Evolutionary conservation across 2,797 vertebrate species (phyloP), one percentile per base, ranked within the genome.

Genomic region (Silurus lanzhouensis): DNA sequence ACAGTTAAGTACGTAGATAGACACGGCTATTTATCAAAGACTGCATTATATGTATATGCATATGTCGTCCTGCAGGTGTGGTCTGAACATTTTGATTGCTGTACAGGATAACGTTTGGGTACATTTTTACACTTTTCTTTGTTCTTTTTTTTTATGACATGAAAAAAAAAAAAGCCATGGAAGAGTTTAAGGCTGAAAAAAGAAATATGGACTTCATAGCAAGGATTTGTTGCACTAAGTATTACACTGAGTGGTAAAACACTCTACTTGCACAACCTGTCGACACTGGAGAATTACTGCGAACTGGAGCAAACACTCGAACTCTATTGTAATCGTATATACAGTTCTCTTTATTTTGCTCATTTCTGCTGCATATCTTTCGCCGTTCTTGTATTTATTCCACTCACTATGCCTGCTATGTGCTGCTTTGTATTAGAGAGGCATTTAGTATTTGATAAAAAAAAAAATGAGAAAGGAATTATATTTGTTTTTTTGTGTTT

Each of bases 11-110:
- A 96, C 96, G 95, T 96, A 96, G 93, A 84, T 12, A 58, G 94
- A 94, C 94, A 95, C 96, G 95, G 44, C 94, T 95, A 92, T 94
- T 96, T 95, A 68, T 80, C 75, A 83, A 72, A 79, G 48, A 71
- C 94, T 95, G 96, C 96, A 95, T 97, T 96, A 98, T 95, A 98
- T 94, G 95, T 92, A 94, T 96, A 97, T 97, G 97, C 93, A 96
- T 96, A 97, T 96, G 96, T 96, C 95, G 96, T 94, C 79, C 94
- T 96, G 94, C 96, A 96, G 95, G 96, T 96, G 95, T 95, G 97
- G 96, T 98, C 98, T 96, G 97, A 95, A 96, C 95, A 92, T 96
- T 96, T 96, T 96, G 93, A 93, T 95, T 97, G 96, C 95, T 97
- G 97, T 97, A 97, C 96, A 97, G 94, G 95, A 94, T 92, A 46